These are phyloP conservation scores for Heliothis peltigera DNA, from an alignment of 2,888 invertebrate genomes.

Conservation along the genomic window DNA sequence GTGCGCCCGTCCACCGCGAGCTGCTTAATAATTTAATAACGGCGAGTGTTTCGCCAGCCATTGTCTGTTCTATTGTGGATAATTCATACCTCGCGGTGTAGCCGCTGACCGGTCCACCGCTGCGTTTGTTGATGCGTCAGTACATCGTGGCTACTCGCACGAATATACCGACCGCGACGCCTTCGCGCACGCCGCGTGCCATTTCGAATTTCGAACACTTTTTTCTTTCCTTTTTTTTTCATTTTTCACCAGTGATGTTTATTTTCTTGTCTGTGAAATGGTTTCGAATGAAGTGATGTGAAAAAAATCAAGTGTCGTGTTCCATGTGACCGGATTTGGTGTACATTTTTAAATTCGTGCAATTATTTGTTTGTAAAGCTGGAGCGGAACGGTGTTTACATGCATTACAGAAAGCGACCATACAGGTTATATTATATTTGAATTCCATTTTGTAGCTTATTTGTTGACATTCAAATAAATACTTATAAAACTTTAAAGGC, in stretches of 20 bases:
- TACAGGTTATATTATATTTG: constrained; percentile 80
- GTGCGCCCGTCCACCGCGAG: constrained; percentile 63
- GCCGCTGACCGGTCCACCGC: constrained; percentile 73
- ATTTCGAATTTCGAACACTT: constrained; percentile 57
- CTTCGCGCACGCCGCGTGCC: constrained; percentile 66
- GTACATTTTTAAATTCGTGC: constrained; percentile 67
- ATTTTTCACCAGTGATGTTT: constrained; percentile 56
- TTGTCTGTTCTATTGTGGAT: constrained; percentile 73
- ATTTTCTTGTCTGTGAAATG: constrained; percentile 53
- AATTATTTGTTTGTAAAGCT: constrained; percentile 82
- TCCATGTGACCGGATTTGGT: constrained; percentile 68
- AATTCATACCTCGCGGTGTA: constrained; percentile 77
- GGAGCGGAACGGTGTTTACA: constrained; percentile 88
- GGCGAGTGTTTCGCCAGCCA: constrained; percentile 74
- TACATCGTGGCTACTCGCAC: constrained; percentile 77
- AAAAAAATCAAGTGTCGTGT: constrained; percentile 60
- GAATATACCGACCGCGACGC: constrained; percentile 64
- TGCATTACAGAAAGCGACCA: constrained; percentile 89
- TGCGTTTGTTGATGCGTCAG: constrained; percentile 80
- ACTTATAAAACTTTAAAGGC: background rate
- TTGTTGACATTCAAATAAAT: background rate
- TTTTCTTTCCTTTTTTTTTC: constrained; percentile 57
- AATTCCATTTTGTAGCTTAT: constrained; percentile 16
- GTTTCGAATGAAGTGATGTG: constrained; percentile 64
- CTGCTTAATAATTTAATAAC: constrained; percentile 83